Conservation (phyloP, 30 jellyfish, hydroid and myxozoan genomes). For the Aurelia aurita region DNA sequence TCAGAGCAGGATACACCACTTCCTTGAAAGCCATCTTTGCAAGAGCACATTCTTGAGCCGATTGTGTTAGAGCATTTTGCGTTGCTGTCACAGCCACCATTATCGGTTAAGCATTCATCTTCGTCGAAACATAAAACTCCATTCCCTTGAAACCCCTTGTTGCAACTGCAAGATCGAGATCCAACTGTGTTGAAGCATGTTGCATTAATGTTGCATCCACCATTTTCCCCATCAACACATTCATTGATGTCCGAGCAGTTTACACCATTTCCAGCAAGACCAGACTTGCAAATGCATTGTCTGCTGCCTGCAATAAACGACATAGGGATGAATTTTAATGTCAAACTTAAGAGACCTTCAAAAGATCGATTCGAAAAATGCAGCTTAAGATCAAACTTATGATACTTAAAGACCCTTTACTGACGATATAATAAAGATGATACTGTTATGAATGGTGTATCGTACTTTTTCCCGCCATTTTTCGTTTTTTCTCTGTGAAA, state of each 20-base stretch:
- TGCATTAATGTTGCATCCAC: constrained; percentile 40
- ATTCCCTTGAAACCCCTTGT: constrained; percentile 22
- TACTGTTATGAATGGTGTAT: no score
- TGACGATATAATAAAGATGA: no score
- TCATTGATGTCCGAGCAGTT: constrained; percentile 52
- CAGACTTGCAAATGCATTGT: constrained; percentile 30
- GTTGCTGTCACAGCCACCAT: no score
- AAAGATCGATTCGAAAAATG: no score
- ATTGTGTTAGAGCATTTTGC: no score
- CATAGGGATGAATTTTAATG: background rate
- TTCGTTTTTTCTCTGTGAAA: no score
- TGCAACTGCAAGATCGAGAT: constrained; percentile 18
- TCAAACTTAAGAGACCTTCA: no score
- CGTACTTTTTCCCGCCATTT: no score
- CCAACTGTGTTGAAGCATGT: constrained; percentile 21
- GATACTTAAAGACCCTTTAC: no score
- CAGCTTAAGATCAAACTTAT: no score
- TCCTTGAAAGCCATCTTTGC: constrained; percentile 50
- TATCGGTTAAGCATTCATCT: background rate
- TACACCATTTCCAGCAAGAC: constrained; percentile 52
- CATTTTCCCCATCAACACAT: constrained; percentile 25
- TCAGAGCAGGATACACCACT: constrained; percentile 50
- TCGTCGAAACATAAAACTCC: background rate
- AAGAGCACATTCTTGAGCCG: constrained; percentile 34
- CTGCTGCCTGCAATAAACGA: constrained; percentile 22